These are phyloP conservation scores for Trichopria drosophilae DNA, from an alignment of 2,888 invertebrate genomes.

Conservation along the genomic window DNA sequence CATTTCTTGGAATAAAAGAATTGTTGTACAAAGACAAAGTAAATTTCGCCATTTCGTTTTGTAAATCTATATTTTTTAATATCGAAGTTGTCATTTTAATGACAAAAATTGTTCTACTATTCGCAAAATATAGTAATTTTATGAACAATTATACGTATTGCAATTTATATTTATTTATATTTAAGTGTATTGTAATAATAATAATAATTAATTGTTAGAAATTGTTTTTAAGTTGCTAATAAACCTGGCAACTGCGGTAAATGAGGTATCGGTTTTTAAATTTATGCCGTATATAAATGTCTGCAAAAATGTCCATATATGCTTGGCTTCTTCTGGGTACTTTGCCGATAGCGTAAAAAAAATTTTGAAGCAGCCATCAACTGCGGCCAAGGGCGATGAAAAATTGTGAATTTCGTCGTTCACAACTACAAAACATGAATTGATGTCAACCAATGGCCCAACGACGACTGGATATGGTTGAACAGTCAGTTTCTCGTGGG, in stretches of 20 bases:
- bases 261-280: neutral
- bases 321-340: constrained; percentile 1
- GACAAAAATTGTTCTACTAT: too few species aligned
- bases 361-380: too few species aligned
- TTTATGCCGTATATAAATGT: constrained; percentile 7
- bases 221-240: constrained; percentile 4
- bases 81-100: too few species aligned
- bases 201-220: neutral
- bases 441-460: constrained; percentile 9
- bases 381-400: constrained; percentile 9
- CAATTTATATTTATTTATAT: too few species aligned
- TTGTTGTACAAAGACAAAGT: constrained; percentile 17
- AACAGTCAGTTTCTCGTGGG: constrained; percentile 9
- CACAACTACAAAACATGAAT: constrained; percentile 10
- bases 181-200: too few species aligned
- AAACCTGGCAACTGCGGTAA: constrained; percentile 10
- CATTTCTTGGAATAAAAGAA: too few species aligned
- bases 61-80: constrained; percentile 3
- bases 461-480: constrained; percentile 15
- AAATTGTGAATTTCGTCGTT: constrained; percentile 4
- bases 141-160: too few species aligned
- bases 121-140: too few species aligned
- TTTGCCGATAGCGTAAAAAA: constrained; percentile 8
- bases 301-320: constrained; percentile 15
- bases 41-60: constrained; percentile 7